A percentile compares a stretch with the other conserved stretches of the same genome.
phyloP scores from a whole-genome alignment of 1,140 invertebrate genomes.

The Drosophila quadrilineata region DNA sequence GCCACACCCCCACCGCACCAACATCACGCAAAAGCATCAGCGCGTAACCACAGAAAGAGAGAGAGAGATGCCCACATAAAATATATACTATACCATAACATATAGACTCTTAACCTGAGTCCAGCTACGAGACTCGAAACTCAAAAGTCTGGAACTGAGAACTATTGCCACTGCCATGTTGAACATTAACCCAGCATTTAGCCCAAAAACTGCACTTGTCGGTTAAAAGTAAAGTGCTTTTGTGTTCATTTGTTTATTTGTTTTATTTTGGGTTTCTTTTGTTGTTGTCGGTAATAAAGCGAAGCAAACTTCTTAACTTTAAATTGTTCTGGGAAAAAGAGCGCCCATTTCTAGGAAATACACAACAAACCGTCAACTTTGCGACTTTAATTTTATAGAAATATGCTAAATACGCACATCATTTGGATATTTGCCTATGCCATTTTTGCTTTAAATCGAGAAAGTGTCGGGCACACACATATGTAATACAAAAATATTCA shows the following conservation, averaged over 20 bases:
- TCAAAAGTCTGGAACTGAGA: constrained; percentile 23
- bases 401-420: constrained; percentile 5
- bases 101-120: neutral
- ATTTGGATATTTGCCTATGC: too few relatives aligned
- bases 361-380: neutral
- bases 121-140: neutral
- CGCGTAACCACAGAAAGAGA: constrained; percentile 76
- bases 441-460: neutral
- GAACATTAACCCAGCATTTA: constrained; percentile 65
- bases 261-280: neutral
- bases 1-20: constrained; percentile 9
- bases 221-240: constrained; percentile 21
- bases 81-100: too few relatives aligned
- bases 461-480: too few relatives aligned
- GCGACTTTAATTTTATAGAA: constrained; percentile 3
- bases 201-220: constrained; percentile 35
- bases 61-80: too few relatives aligned
- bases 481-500: too few relatives aligned
- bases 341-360: constrained; percentile 3
- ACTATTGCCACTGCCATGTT: constrained; percentile 1
- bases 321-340: constrained; percentile 34
- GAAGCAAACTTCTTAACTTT: constrained; percentile 8
- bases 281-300: constrained; percentile 14
- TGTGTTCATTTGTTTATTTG: neutral
- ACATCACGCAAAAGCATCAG: constrained; percentile 39